phyloP scores from a whole-genome alignment of 2,888 invertebrate species.

The Nomada flava region DNA sequence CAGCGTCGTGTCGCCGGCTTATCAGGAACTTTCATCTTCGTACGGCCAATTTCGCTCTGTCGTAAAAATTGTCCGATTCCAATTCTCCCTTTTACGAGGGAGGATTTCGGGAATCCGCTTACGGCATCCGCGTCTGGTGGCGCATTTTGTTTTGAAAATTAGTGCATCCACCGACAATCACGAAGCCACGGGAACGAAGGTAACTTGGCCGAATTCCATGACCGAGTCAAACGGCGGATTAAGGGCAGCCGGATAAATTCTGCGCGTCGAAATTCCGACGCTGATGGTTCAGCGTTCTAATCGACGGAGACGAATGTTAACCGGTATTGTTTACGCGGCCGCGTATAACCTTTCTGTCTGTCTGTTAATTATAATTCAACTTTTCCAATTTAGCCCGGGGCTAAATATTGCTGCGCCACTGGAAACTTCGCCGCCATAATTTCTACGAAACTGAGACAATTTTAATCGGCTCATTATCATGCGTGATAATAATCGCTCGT shows the following conservation, averaged over 20 bases:
- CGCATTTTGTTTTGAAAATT: conserved; percentile 29
- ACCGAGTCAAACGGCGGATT: conserved; percentile 28
- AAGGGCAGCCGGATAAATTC: conserved; percentile 10
- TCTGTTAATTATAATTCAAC: conserved; percentile 34
- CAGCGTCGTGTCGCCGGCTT: conserved; percentile 4
- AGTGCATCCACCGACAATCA: background rate
- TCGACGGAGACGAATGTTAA: conserved; percentile 19
- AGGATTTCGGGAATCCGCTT: conserved; percentile 37
- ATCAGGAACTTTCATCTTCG: conserved; percentile 28
- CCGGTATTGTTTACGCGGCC: background rate
- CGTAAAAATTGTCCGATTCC: conserved; percentile 27
- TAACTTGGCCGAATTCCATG: conserved; percentile 30
- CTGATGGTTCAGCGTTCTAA: background rate
- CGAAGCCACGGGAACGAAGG: background rate
- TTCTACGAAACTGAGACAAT: background rate
- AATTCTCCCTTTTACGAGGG: background rate
- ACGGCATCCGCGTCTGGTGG: background rate
- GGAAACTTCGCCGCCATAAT: conserved; percentile 1
- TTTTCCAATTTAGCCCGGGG: conserved; percentile 22
- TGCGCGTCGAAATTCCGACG: conserved; percentile 13
- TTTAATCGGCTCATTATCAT: conserved; percentile 7
- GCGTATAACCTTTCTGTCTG: background rate
- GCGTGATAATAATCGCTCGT: background rate
- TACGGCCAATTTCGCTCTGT: conserved; percentile 11
- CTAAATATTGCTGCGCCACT: conserved; percentile 22